Percentiles rank a stretch among this genome's conserved stretches.
phyloP scores from a whole-genome alignment of 2,797 vertebrate species.

The Heteromormyrus szaboi region DNA sequence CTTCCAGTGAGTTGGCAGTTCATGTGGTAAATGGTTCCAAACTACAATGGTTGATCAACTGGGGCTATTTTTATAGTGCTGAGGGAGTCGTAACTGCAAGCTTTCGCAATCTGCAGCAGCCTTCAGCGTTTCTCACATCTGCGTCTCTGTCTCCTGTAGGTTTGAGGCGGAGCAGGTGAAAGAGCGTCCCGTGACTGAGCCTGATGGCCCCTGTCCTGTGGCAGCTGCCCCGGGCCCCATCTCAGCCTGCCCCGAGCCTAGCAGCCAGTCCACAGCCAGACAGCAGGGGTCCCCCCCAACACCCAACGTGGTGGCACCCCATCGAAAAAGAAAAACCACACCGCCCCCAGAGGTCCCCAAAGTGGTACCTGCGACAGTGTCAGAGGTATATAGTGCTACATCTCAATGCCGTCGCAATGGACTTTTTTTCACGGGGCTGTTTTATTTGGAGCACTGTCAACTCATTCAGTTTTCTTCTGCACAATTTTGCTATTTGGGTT shows the following conservation, averaged over 20 bases:
- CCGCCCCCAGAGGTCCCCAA: slow-evolving; percentile 39
- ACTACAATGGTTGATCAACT: background rate
- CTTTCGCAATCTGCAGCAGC: background rate
- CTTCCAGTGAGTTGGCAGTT: background rate
- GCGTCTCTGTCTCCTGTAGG: slow-evolving; percentile 12
- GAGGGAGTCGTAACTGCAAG: background rate
- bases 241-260: background rate
- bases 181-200: background rate
- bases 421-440: slow-evolving; percentile 9
- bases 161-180: background rate
- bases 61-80: background rate
- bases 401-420: background rate
- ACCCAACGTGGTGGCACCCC: background rate
- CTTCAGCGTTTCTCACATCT: background rate
- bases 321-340: slow-evolving; percentile 41
- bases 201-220: background rate
- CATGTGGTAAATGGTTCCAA: background rate
- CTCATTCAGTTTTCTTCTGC: background rate
- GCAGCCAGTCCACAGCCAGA: slow-evolving; percentile 16
- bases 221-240: background rate
- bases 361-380: slow-evolving; percentile 28
- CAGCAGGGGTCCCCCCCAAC: background rate
- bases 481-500: background rate
- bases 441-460: background rate
- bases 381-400: slow-evolving; percentile 43